Base-by-base conservation (phyloP, 2,888 invertebrate genomes). In the Galerucella pusilla region DNA sequence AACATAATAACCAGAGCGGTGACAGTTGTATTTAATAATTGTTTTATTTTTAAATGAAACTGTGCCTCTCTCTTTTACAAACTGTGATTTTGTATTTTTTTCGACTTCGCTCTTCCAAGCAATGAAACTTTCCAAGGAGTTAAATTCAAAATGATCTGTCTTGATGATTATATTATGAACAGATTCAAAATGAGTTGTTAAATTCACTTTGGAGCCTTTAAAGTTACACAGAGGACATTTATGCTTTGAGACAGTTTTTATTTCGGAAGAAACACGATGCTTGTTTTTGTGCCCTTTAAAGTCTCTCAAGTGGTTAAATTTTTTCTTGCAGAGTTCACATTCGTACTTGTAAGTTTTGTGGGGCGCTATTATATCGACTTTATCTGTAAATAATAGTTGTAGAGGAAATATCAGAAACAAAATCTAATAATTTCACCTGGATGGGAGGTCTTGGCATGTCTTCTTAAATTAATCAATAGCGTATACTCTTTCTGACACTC, bases 71-170 rank as follows among this genome's bases (percentile, higher is more conserved):
- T 63, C 42, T n/a, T 63, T 63, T 7, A 63, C 28, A 63, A 63
- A 63, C 35, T 42, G 42, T 42, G 63, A 35, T 63, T 57, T 72
- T 59, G 72, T 66, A 45, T 52, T 45, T 5, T 45, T 65, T n/a
- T 72, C 66, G 10, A 35, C 59, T 59, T 72, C 66, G n/a, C n/a
- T 16, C 57, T 72, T 59, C 65, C 65, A 65, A 46, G 45, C 0
- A 25, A 14, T 12, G 63, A 70, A 70, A 20, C n/a, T 14, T 42
- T 63, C 63, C 0, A 63, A 63, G 5, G 63, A 42, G 16, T 6
- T 10, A 42, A 63, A 63, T 42, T 63, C 35, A n/a, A 28, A 42
- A 28, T 11, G 42, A n/a, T 42, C 16, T 42, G 63, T 3, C 46
- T 68, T 54, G 12, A 59, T 54, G 0, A 57, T n/a, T 35, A 68